A percentile compares a stretch with the other conserved stretches of the same genome.
Conservation (phyloP, 92 coral and sea anemone genomes). For the Parazoanthus atlanticus region DNA sequence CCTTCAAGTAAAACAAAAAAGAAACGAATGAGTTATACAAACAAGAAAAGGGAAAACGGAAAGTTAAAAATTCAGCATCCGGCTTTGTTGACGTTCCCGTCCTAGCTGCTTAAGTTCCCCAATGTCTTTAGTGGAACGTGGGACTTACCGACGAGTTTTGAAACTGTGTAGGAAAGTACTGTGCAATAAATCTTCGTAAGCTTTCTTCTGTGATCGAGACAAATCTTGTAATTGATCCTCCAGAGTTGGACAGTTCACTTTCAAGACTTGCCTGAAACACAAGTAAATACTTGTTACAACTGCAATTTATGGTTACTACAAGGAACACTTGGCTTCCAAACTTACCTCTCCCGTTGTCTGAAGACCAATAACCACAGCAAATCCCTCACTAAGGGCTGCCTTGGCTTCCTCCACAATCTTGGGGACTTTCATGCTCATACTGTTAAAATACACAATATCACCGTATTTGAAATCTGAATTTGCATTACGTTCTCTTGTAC, state of each 20-base stretch:
- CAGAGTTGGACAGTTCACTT: slow-evolving; percentile 82
- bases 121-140: not conserved
- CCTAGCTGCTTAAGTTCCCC: no score
- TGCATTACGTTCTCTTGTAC: no score
- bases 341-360: slow-evolving; percentile 98
- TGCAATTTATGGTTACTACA: not conserved
- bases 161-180: slow-evolving; percentile 89
- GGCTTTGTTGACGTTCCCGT: no score
- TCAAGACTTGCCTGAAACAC: slow-evolving; percentile 89
- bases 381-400: slow-evolving; percentile 69
- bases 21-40: no score
- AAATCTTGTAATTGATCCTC: slow-evolving; percentile 73
- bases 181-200: slow-evolving; percentile 76
- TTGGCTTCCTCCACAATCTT: slow-evolving; percentile 89
- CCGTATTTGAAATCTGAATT: no score
- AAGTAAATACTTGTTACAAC: not conserved
- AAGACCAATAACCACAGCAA: slow-evolving; percentile 91
- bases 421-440: slow-evolving; percentile 98
- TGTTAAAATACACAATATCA: slow-evolving; percentile 8
- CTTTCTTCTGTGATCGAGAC: slow-evolving; percentile 90
- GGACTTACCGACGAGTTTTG: slow-evolving; percentile 60
- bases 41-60: no score
- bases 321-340: not conserved
- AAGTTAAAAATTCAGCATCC: no score
- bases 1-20: no score